These are phyloP conservation scores for Eudyptes chrysolophus DNA, from an alignment of 2,113 vertebrate species.

Conservation along the genomic window DNA sequence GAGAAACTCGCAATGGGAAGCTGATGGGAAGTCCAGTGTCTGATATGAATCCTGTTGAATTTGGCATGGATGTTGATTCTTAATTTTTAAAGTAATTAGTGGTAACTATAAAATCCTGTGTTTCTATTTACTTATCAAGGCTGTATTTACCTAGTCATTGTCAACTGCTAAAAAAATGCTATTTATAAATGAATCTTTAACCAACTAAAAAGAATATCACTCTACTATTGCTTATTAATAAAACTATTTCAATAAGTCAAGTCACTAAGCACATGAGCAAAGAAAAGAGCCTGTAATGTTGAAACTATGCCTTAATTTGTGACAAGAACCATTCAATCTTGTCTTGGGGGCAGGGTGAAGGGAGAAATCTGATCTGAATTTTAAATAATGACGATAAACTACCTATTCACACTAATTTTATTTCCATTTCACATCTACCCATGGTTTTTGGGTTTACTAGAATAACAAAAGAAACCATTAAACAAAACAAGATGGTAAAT, in stretches of 20 bases:
- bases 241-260: background rate
- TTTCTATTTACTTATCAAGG: background rate
- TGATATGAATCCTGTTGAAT: background rate
- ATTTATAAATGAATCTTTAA: background rate
- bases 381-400: background rate
- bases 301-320: background rate
- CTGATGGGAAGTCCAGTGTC: background rate
- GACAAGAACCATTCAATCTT: background rate
- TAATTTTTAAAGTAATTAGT: background rate
- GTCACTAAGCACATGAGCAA: background rate
- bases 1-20: background rate
- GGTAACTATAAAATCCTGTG: background rate
- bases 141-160: background rate
- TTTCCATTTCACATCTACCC: background rate
- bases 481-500: background rate
- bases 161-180: background rate
- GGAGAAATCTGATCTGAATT: slow-evolving; percentile 11
- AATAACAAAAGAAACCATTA: background rate
- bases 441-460: background rate
- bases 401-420: background rate
- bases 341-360: background rate
- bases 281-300: background rate
- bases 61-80: background rate
- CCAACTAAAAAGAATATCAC: background rate
- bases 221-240: background rate